A percentile compares a stretch with the other conserved stretches of the same genome.
Evolutionary conservation across 1,140 invertebrate genomes (phyloP).

Genomic region (Magallana gigas): DNA sequence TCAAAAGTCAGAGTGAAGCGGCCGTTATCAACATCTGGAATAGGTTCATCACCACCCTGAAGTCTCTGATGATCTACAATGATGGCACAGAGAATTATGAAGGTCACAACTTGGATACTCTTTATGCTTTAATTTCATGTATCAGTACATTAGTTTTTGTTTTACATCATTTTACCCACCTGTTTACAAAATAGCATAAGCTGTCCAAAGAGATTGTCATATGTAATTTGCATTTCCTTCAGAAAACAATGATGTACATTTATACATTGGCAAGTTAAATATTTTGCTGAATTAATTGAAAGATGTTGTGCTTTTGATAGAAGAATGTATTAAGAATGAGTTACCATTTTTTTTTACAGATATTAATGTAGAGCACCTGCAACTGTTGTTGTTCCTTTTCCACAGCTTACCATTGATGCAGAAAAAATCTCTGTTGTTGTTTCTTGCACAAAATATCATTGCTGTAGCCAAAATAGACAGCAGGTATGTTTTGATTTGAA

Average conservation of each 20-base stretch:
- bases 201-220: background rate
- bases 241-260: background rate
- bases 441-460: slow-evolving; percentile 77
- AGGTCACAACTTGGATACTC: slow-evolving; percentile 60
- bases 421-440: slow-evolving; percentile 94
- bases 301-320: too few species aligned
- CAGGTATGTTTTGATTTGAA: background rate
- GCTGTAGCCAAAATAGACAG: slow-evolving; percentile 49
- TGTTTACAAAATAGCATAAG: background rate
- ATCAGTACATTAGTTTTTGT: background rate
- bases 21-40: slow-evolving; percentile 94
- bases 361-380: slow-evolving; percentile 96
- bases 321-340: too few species aligned
- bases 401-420: slow-evolving; percentile 97
- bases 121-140: background rate
- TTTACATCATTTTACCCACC: background rate
- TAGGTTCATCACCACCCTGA: slow-evolving; percentile 90
- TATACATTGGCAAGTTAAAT: background rate
- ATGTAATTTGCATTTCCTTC: background rate
- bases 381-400: slow-evolving; percentile 94
- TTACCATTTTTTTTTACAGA: slow-evolving; percentile 63
- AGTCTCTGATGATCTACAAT: slow-evolving; percentile 85
- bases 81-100: slow-evolving; percentile 71
- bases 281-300: too few species aligned
- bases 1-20: slow-evolving; percentile 83